Evolutionary conservation across 2,797 vertebrate species (phyloP), one percentile per base, ranked within the genome.

Genomic region (Sebastes variabilis): DNA sequence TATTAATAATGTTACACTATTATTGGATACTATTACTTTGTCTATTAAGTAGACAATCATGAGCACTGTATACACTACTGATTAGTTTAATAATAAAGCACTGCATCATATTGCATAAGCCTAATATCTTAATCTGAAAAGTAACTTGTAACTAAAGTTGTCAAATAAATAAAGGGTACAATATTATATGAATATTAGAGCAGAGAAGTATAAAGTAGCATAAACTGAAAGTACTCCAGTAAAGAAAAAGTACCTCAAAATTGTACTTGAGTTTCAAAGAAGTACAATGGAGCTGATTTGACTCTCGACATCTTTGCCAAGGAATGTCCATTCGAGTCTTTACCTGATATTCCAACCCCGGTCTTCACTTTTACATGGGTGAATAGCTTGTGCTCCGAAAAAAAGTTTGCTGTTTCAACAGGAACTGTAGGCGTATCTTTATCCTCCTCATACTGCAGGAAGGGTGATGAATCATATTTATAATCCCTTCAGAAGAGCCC

Each of bases 381-480:
- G 20, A 66, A 73, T 14, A 55, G 16, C 42, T 75, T 59, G 2
- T 24, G 27, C 18, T 25, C 55, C 22, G 27, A 49, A 49, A 9
- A 59, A 29, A 30, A 60, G 3, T 34, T 66, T 46, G 22, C 6
- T 69, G 75, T 80, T 62, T 32, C 27, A 85, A 58, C 38, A 34
- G 87, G 82, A 85, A 72, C 8, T 13, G 86, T 79, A 42, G 77
- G 77, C 34, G 32, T 74, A 70, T 65, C 68, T 42, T 52, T 24
- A 70, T 82, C 80, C 66, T 77, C 66, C 67, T 61, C 66, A 56
- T 22, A 2, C 61, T 34, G 65, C 79, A 79, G 82, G 55, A 77
- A 52, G 54, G 75, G 72, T 30, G 77, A 83, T 89, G 81, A 86
- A 89, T 91, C 85, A 81, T 36, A 22, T 85, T 82, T 82, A 82